Conservation (phyloP, 2,888 invertebrate genomes). For the Eurois occulta region DNA sequence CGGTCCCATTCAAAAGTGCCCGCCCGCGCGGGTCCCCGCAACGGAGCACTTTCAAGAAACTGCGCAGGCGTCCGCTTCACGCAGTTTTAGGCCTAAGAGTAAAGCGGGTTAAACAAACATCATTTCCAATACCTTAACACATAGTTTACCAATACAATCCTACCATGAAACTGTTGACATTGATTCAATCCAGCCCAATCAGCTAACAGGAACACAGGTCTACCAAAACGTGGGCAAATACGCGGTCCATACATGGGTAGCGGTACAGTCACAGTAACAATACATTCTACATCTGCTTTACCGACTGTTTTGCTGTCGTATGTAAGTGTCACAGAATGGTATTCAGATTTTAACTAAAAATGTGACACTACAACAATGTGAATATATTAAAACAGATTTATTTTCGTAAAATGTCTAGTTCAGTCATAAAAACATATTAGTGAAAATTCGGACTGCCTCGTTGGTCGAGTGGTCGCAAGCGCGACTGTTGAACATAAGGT, state of each 20-base stretch:
- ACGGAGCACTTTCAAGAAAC: too few relatives aligned
- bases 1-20: too few relatives aligned
- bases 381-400: background rate
- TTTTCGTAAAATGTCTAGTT: background rate
- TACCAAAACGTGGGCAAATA: conserved; percentile 18
- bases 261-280: background rate
- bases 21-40: too few relatives aligned
- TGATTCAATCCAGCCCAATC: conserved; percentile 28
- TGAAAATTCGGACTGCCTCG: background rate
- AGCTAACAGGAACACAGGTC: conserved; percentile 9
- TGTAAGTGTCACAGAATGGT: background rate
- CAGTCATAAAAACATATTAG: background rate
- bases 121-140: background rate
- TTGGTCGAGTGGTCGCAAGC: too few relatives aligned
- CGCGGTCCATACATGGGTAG: background rate
- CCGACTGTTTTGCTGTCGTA: background rate
- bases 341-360: background rate
- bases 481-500: too few relatives aligned
- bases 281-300: background rate
- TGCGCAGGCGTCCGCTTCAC: too few relatives aligned
- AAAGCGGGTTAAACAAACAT: background rate
- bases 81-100: too few relatives aligned
- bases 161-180: conserved; percentile 9
- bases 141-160: background rate
- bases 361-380: background rate